Percentiles rank a stretch among this genome's conserved stretches.
Conservation (phyloP, 2,797 vertebrate genomes). For the Remorina albescens region DNA sequence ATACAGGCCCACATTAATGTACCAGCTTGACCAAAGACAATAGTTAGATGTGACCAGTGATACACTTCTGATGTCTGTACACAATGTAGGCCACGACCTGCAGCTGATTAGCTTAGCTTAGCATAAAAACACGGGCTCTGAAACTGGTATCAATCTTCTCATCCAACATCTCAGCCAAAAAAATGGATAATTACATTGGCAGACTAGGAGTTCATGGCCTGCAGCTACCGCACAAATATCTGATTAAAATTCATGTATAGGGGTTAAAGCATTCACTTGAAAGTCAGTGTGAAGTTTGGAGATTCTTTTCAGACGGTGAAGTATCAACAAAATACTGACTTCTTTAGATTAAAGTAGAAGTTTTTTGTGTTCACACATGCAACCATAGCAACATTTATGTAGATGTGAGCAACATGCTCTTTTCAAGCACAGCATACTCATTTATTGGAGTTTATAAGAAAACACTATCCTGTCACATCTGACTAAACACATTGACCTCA, state of each 20-base stretch:
- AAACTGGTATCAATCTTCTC: neutral
- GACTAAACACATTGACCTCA: constrained; percentile 32
- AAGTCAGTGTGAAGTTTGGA: neutral
- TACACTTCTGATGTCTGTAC: neutral
- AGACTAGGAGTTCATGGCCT: neutral
- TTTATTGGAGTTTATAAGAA: neutral
- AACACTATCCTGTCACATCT: constrained; percentile 6
- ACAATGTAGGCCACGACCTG: neutral
- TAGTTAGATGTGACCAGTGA: neutral
- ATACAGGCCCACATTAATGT: neutral
- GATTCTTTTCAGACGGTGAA: neutral
- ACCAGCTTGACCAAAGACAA: neutral
- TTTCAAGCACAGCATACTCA: neutral
- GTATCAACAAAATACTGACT: neutral
- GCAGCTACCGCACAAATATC: constrained; percentile 8
- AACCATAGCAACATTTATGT: neutral
- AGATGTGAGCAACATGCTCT: neutral
- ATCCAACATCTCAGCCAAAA: neutral
- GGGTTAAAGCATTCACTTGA: constrained; percentile 9
- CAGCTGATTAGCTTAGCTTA: constrained; percentile 4
- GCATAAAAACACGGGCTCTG: neutral
- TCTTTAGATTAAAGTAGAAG: neutral
- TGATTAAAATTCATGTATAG: neutral
- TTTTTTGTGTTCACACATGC: neutral
- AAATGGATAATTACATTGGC: neutral